Percentiles rank a stretch among this genome's conserved stretches.
These are phyloP conservation scores for Caenorhabditis japonica DNA, from an alignment of 2,888 invertebrate species.

Conservation along the genomic window DNA sequence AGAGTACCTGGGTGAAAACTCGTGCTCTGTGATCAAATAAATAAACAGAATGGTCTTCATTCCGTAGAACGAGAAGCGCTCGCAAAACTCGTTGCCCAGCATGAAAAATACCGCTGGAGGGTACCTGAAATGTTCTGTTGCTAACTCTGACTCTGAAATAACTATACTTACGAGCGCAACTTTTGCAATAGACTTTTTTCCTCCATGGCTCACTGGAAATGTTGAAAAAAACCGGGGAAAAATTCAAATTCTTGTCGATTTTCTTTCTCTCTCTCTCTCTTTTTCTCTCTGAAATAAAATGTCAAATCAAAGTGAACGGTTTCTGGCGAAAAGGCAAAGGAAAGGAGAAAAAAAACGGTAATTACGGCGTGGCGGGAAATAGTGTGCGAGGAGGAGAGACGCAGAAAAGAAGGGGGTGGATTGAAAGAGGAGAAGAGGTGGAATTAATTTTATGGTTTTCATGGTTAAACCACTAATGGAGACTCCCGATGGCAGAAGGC, in stretches of 20 bases:
- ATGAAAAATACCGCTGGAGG: conserved; percentile 86
- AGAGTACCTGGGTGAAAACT: conserved; percentile 67
- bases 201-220: conserved; percentile 21
- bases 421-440: conserved; percentile 9
- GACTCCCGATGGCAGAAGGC: too few species aligned
- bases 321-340: conserved; percentile 1
- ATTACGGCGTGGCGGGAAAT: too few species aligned
- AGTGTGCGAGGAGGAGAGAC: too few species aligned
- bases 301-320: conserved; percentile 1
- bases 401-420: neutral
- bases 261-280: too few species aligned
- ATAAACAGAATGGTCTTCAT: conserved; percentile 76
- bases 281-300: too few species aligned
- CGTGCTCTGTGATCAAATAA: conserved; percentile 73
- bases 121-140: conserved; percentile 45
- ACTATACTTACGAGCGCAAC: conserved; percentile 39
- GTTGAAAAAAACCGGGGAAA: neutral
- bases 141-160: neutral
- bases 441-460: conserved; percentile 43
- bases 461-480: conserved; percentile 22
- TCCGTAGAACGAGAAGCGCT: conserved; percentile 79
- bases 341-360: conserved; percentile 8
- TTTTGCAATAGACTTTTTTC: conserved; percentile 52
- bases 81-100: conserved; percentile 96
- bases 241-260: too few species aligned